Evolutionary conservation across 2,113 vertebrate genomes (phyloP).

Genomic region (Microcebus ravelobensis): DNA sequence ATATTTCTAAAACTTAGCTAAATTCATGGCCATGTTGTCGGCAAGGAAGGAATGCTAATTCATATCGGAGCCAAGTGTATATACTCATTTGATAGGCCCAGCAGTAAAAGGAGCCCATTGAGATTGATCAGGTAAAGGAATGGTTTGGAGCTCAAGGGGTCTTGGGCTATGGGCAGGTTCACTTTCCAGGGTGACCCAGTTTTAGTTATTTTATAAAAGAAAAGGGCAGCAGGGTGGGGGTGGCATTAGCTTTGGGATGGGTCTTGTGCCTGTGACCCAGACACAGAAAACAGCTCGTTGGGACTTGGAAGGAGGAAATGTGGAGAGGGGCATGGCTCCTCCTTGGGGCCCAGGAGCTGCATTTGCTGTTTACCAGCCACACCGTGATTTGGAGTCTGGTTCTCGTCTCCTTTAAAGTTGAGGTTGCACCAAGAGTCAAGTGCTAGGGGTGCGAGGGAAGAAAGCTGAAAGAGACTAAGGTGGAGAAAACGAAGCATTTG

Average conservation of each 20-base stretch:
- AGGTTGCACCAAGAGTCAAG: not conserved
- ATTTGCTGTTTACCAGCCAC: not conserved
- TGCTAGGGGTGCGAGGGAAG: not conserved
- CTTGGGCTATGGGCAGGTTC: not conserved
- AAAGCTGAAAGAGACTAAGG: not conserved
- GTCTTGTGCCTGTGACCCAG: not conserved
- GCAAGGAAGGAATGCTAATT: not conserved
- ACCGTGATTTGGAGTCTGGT: not conserved
- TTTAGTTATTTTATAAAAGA: not conserved
- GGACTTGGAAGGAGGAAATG: not conserved
- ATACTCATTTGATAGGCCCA: not conserved
- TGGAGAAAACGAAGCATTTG: not conserved
- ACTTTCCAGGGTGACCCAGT: not conserved
- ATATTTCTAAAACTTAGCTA: not conserved
- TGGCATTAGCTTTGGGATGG: not conserved
- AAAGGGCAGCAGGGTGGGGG: not conserved
- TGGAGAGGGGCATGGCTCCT: accelerated
- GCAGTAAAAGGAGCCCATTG: not conserved
- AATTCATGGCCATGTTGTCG: not conserved
- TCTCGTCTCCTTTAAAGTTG: not conserved
- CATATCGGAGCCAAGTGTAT: not conserved
- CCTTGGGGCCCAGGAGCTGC: accelerated
- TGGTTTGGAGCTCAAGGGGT: not conserved
- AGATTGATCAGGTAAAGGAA: not conserved
- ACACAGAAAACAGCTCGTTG: not conserved